phyloP scores from a whole-genome alignment of 2,888 invertebrate species.

The Baronia brevicornis region DNA sequence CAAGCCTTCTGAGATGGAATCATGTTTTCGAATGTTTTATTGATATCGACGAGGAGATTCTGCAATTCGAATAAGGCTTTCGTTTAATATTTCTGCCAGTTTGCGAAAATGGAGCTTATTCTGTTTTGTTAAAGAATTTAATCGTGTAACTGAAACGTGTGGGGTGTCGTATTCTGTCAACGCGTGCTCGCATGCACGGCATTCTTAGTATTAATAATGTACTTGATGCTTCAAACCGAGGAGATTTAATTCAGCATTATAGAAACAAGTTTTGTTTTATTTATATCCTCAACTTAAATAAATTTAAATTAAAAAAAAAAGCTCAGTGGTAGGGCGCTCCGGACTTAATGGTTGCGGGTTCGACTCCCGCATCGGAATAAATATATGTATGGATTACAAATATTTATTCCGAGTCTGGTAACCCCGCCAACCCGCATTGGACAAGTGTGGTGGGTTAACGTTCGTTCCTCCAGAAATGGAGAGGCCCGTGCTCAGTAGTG shows the following conservation, averaged over 20 bases:
- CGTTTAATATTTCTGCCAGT: slow-evolving; percentile 11
- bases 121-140: neutral
- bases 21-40: slow-evolving; percentile 54
- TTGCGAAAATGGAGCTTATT: slow-evolving; percentile 21
- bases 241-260: slow-evolving; percentile 3
- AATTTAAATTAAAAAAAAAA: too few relatives aligned
- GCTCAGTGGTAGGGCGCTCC: too few relatives aligned
- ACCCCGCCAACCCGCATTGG: too few relatives aligned
- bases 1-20: slow-evolving; percentile 39
- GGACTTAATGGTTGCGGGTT: too few relatives aligned
- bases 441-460: too few relatives aligned
- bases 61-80: slow-evolving; percentile 48
- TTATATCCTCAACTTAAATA: too few relatives aligned
- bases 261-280: too few relatives aligned
- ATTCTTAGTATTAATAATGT: slow-evolving; percentile 30
- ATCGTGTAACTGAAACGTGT: rapidly evolving
- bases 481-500: too few relatives aligned
- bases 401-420: too few relatives aligned
- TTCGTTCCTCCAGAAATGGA: too few relatives aligned
- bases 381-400: too few relatives aligned
- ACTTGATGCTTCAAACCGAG: slow-evolving; percentile 26
- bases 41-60: slow-evolving; percentile 41
- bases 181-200: slow-evolving; percentile 13
- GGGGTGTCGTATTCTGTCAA: slow-evolving; percentile 5
- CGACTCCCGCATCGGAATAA: too few relatives aligned